Conservation (phyloP, 2,888 invertebrate species). For the Agrilus cyanescens region DNA sequence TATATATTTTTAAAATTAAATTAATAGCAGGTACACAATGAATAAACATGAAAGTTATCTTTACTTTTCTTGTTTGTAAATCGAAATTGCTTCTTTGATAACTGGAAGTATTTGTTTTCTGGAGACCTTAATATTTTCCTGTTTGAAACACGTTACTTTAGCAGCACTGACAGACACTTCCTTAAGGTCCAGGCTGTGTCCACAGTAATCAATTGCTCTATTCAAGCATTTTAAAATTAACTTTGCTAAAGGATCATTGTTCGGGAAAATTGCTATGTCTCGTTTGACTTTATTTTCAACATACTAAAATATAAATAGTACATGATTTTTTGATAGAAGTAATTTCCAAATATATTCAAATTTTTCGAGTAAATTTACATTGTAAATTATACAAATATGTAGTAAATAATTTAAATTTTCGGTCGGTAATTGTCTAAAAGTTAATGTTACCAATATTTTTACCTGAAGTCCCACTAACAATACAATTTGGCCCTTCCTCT, state of each 20-base stretch:
- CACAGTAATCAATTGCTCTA: slow-evolving; percentile 17
- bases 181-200: slow-evolving; percentile 33
- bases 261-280: slow-evolving; percentile 46
- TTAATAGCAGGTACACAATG: no score
- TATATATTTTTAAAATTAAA: not conserved
- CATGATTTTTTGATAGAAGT: no score
- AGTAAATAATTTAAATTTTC: no score
- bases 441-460: no score
- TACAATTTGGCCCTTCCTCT: slow-evolving; percentile 35
- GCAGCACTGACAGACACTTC: slow-evolving; percentile 30
- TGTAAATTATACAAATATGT: no score
- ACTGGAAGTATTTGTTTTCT: slow-evolving; percentile 60
- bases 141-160: slow-evolving; percentile 41
- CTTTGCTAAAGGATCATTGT: slow-evolving; percentile 25
- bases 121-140: slow-evolving; percentile 47
- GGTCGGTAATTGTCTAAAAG: slow-evolving; percentile 9
- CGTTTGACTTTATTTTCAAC: slow-evolving; percentile 35
- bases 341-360: no score
- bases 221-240: slow-evolving; percentile 29
- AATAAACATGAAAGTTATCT: no score
- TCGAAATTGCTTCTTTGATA: slow-evolving; percentile 35
- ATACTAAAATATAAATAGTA: no score
- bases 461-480: slow-evolving; percentile 54
- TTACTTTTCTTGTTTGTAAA: no score
- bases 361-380: no score